Conservation (phyloP, 2,113 vertebrate genomes). For the Circaetus cinerascens region DNA sequence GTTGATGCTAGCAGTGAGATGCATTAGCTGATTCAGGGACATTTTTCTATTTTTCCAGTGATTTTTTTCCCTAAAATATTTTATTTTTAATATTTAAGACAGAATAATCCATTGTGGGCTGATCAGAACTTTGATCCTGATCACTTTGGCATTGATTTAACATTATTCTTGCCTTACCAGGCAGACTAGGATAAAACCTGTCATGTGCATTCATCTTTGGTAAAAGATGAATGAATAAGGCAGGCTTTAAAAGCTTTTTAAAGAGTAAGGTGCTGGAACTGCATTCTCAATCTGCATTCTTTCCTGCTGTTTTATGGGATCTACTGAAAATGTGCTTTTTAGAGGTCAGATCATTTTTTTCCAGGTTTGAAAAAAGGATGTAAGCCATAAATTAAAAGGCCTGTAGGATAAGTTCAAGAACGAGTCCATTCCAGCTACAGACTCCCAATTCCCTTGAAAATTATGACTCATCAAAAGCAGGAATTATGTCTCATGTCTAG, state of each 20-base stretch:
- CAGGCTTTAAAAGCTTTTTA: conserved; percentile 76
- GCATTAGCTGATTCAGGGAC: background rate
- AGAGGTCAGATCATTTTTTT: conserved; percentile 74
- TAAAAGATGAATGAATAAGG: conserved; percentile 73
- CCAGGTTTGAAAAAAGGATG: conserved; percentile 45
- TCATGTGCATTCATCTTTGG: conserved; percentile 71
- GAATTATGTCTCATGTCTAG: conserved; percentile 10
- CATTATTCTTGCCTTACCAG: conserved; percentile 56
- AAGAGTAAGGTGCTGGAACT: conserved; percentile 73
- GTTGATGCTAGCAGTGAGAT: conserved; percentile 30
- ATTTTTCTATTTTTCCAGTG: conserved; percentile 10
- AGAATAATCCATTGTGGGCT: conserved; percentile 6
- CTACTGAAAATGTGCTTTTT: conserved; percentile 71
- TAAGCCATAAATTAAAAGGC: conserved; percentile 67
- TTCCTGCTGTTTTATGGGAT: conserved; percentile 69
- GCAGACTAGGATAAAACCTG: conserved; percentile 41
- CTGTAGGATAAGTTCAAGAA: conserved; percentile 48
- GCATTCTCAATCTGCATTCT: conserved; percentile 71
- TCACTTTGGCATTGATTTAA: conserved; percentile 68
- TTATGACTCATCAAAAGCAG: conserved; percentile 59
- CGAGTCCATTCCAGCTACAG: conserved; percentile 36
- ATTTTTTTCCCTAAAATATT: background rate
- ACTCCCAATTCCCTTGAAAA: background rate
- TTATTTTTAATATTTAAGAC: conserved; percentile 57
- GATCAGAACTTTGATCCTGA: conserved; percentile 63